Evolutionary conservation across 2,113 vertebrate genomes (phyloP), one percentile per base, ranked within the genome.

Genomic region (Zosterops japonicus): DNA sequence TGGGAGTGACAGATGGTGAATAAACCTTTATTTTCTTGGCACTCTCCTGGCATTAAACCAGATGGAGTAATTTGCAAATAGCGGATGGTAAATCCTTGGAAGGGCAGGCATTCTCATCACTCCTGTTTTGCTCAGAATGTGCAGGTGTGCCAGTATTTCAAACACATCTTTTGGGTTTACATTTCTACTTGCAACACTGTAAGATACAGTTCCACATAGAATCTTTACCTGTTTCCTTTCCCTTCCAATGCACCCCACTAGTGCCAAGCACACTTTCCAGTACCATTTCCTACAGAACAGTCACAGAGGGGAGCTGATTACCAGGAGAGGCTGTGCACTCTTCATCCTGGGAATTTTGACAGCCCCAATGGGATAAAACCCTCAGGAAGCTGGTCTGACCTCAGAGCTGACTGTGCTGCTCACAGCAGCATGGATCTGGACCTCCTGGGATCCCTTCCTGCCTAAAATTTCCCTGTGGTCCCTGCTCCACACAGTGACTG

Each of bases 21-120:
- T 47, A 92, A 81, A 74, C 50, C 36, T 78, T 90, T 85, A 69
- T 74, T 92, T 96, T 90, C 82, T 90, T 85, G 78, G 50, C 69
- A 70, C 50, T 81, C 41, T 84, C 46, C 74, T 84, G 78, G 86
- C 74, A 67, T 87, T 74, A 74, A 92, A 82, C 59, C 86, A 94
- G 83, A 90, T 76, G 59, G 91, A 84, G 56, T 61, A 21, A 82
- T 87, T 76, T 87, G 50, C 50, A 78, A 87, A 74, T 44, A 85
- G 46, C 3, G 56, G 21, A 78, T 65, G 65, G 65, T 49, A 85
- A 84, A 85, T 75, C 60, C 41, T n/a, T 47, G 46, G 69, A 78
- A 92, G 60, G 60, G 67, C 46, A 90, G 55, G 21, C 44, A 33
- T 81, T 81, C 59, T 87, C 44, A 87, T 53, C 64, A 52, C n/a